Percentiles rank a stretch among this genome's conserved stretches.
Evolutionary conservation across 2,888 invertebrate genomes (phyloP).

Genomic region (Drosophila tripunctata): DNA sequence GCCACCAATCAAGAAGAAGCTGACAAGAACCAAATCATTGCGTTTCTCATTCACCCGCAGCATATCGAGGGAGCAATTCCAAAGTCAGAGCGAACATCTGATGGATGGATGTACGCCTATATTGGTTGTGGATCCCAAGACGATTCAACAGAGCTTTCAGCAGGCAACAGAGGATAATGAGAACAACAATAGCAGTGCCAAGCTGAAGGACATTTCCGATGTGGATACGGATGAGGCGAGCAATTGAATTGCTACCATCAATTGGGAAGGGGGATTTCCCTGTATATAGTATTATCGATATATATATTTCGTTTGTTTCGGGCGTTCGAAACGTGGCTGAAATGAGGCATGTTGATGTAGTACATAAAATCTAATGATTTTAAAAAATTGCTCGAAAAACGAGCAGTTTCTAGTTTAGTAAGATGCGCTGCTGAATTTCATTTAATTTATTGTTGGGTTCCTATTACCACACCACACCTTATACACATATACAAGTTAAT

Average conservation of each 20-base stretch:
- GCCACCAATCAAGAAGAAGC: slow-evolving; percentile 82
- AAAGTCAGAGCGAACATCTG: slow-evolving; percentile 83
- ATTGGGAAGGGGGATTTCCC: neutral
- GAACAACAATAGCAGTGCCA: slow-evolving; percentile 66
- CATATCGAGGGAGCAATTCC: slow-evolving; percentile 84
- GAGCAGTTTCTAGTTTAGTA: slow-evolving; percentile 58
- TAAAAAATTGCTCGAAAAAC: slow-evolving; percentile 43
- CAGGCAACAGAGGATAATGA: slow-evolving; percentile 76
- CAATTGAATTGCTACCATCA: slow-evolving; percentile 66
- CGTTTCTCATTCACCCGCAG: slow-evolving; percentile 84
- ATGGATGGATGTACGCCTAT: slow-evolving; percentile 84
- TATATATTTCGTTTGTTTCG: slow-evolving; percentile 35
- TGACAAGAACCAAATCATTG: slow-evolving; percentile 83
- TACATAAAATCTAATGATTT: slow-evolving; percentile 47
- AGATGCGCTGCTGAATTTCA: slow-evolving; percentile 56
- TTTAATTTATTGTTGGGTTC: slow-evolving; percentile 54
- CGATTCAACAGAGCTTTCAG: slow-evolving; percentile 80
- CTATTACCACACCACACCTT: slow-evolving; percentile 39
- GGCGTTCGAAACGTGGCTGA: slow-evolving; percentile 43
- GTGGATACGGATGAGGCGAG: slow-evolving; percentile 84
- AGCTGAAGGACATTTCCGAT: slow-evolving; percentile 81
- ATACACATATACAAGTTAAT: slow-evolving; percentile 22
- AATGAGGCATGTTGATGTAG: slow-evolving; percentile 72
- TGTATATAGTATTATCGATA: slow-evolving; percentile 57
- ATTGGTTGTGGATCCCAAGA: slow-evolving; percentile 82